phyloP scores from a whole-genome alignment of 2,888 invertebrate species.

The Eulithis prunata region DNA sequence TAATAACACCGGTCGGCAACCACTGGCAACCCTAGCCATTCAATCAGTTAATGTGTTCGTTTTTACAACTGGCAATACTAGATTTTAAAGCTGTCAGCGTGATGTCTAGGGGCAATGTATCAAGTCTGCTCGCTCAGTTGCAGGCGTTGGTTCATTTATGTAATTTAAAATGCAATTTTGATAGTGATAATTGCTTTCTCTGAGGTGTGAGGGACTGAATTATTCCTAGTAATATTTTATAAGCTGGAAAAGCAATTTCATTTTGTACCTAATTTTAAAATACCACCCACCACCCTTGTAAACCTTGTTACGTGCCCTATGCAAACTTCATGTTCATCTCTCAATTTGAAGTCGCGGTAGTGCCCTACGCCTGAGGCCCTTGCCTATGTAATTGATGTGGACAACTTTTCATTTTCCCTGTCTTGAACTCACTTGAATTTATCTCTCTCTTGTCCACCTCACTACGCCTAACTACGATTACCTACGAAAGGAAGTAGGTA shows the following conservation, averaged over 20 bases:
- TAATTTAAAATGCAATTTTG: constrained; percentile 21
- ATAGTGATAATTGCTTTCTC: constrained; percentile 17
- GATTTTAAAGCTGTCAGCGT: constrained; percentile 39
- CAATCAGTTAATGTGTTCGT: constrained; percentile 76
- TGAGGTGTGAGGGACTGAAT: not conserved
- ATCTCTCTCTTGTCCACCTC: too few species aligned
- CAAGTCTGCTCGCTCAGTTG: constrained; percentile 16
- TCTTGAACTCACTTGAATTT: not conserved
- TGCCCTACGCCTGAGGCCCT: too few species aligned
- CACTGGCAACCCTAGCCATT: constrained; percentile 37
- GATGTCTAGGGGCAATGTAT: constrained; percentile 30
- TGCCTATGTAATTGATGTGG: not conserved
- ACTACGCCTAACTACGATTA: too few species aligned
- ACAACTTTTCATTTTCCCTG: too few species aligned
- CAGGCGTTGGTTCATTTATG: constrained; percentile 11
- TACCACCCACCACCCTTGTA: not conserved
- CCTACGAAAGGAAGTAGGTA: too few species aligned
- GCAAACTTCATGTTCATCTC: too few species aligned
- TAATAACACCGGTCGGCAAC: constrained; percentile 4
- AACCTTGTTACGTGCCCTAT: too few species aligned
- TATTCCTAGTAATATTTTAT: not conserved
- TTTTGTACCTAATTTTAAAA: not conserved
- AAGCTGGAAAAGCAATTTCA: not conserved
- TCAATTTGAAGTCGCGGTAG: too few species aligned
- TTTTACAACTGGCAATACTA: constrained; percentile 59